These are phyloP conservation scores for Pseudachorutes palmiensis DNA, from an alignment of 1,140 invertebrate genomes.

Conservation along the genomic window DNA sequence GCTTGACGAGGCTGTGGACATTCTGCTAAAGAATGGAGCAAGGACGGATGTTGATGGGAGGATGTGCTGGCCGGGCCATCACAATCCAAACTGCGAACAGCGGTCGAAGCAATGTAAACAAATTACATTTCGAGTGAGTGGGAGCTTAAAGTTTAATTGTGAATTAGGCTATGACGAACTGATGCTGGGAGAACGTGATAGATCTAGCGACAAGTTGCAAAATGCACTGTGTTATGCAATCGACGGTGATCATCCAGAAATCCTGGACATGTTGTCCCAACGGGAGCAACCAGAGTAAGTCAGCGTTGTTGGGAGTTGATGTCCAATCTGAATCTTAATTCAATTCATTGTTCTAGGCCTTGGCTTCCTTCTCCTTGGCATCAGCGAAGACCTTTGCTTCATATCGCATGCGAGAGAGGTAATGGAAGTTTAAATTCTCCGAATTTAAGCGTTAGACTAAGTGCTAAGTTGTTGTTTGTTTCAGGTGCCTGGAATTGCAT, in stretches of 20 bases:
- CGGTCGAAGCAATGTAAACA: slow-evolving; percentile 45
- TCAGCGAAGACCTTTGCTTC: slow-evolving; percentile 49
- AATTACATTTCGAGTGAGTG: no score
- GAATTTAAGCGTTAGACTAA: slow-evolving; percentile 48
- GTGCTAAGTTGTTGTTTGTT: slow-evolving; percentile 52
- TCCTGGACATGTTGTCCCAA: slow-evolving; percentile 55
- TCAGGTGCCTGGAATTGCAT: slow-evolving; percentile 58
- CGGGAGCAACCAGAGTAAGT: slow-evolving; percentile 50
- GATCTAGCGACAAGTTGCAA: slow-evolving; percentile 54
- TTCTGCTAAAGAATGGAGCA: slow-evolving; percentile 47
- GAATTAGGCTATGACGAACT: slow-evolving; percentile 2
- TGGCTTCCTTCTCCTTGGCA: slow-evolving; percentile 51
- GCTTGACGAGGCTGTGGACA: slow-evolving; percentile 49
- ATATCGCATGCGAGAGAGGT: slow-evolving; percentile 30
- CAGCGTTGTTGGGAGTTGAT: neutral
- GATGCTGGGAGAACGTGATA: slow-evolving; percentile 35
- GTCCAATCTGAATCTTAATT: neutral
- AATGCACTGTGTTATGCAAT: slow-evolving; percentile 64
- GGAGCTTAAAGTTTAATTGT: neutral
- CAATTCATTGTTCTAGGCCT: slow-evolving; percentile 46
- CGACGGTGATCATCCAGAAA: slow-evolving; percentile 42
- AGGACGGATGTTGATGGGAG: slow-evolving; percentile 46
- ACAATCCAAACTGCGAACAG: slow-evolving; percentile 62
- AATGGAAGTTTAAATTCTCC: neutral
- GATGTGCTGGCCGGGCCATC: slow-evolving; percentile 59